phyloP scores from a whole-genome alignment of 2,888 invertebrate species.

The Chirona hameri region DNA sequence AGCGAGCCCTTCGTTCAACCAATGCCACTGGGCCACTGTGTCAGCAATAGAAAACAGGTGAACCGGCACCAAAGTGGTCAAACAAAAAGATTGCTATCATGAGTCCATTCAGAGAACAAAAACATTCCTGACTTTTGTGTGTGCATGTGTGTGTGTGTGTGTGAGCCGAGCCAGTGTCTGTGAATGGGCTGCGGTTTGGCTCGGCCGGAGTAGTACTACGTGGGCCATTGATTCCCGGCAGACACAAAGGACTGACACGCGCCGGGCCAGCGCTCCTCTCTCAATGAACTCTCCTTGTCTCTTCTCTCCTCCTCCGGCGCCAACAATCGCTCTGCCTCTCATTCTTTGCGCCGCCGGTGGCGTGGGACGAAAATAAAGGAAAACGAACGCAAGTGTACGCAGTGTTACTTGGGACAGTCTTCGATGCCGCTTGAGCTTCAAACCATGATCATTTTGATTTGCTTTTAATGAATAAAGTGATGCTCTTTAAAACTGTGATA shows the following conservation, averaged over 20 bases:
- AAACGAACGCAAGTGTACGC: too few species aligned
- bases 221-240: background rate
- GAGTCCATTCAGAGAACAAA: slow-evolving; percentile 10
- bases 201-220: slow-evolving; percentile 9
- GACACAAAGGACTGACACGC: slow-evolving; percentile 2
- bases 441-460: too few species aligned
- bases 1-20: background rate
- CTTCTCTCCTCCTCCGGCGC: background rate
- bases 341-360: background rate
- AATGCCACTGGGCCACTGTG: background rate
- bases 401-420: too few species aligned
- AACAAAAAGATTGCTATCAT: slow-evolving; percentile 26
- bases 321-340: background rate
- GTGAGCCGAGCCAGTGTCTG: too few species aligned
- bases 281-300: background rate
- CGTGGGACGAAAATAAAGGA: too few species aligned
- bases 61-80: background rate
- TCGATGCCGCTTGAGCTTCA: too few species aligned
- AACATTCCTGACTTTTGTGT: slow-evolving; percentile 25
- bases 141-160: background rate
- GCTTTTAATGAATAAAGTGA: too few species aligned
- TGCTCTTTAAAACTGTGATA: too few species aligned
- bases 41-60: slow-evolving; percentile 13
- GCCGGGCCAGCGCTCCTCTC: background rate
- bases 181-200: background rate